Evolutionary conservation across 2,888 invertebrate genomes (phyloP), one percentile per base, ranked within the genome.

Genomic region (Poecilobothrus nobilitatus): DNA sequence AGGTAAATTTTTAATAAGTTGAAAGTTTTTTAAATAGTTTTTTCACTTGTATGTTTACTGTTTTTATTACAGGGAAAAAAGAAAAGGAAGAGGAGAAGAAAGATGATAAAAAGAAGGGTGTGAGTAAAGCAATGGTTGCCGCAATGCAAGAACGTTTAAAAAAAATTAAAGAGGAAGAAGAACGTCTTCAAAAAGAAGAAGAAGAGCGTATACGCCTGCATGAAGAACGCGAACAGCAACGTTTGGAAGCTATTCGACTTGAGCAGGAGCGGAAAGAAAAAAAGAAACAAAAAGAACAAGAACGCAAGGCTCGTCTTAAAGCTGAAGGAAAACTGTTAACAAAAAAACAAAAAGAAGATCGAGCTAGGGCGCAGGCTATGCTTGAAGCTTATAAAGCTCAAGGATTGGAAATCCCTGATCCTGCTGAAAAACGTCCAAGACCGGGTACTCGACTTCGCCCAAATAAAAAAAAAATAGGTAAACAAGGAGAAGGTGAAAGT

Each of bases 261-360:
- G 97, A 97, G 79, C 90, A 93, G 76, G 97, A 97, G 79, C 85
- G 87, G 72, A 95, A 92, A 78, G 94, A 93, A 73, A 89, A 87
- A 77, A 94, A 91, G 79, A 97, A 95, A 79, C 90, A 91, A 76
- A 94, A 94, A 78, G 94, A 96, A 82, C 95, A 94, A 77, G 96
- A 96, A 78, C 87, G 92, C 67, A 95, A 94, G 81, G 95, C 95
- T 76, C 86, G 94, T 77, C 84, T 95, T 74, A 97, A 97, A 81
- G 94, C 93, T n/a, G 97, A 97, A 83, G 98, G 98, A 3, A 97
- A 95, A 82, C 84, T 95, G 44, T 82, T 97, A 70, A 96, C 96
- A 2, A 89, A 93, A 0, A 96, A 96, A 80, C 96, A 99, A 79
- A 96, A 94, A 79, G 92, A 92, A 73, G 95, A 95, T 75, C 88